A percentile compares a stretch with the other conserved stretches of the same genome.
These are phyloP conservation scores for Proteles cristata DNA, from an alignment of 2,113 vertebrate species.

Conservation along the genomic window DNA sequence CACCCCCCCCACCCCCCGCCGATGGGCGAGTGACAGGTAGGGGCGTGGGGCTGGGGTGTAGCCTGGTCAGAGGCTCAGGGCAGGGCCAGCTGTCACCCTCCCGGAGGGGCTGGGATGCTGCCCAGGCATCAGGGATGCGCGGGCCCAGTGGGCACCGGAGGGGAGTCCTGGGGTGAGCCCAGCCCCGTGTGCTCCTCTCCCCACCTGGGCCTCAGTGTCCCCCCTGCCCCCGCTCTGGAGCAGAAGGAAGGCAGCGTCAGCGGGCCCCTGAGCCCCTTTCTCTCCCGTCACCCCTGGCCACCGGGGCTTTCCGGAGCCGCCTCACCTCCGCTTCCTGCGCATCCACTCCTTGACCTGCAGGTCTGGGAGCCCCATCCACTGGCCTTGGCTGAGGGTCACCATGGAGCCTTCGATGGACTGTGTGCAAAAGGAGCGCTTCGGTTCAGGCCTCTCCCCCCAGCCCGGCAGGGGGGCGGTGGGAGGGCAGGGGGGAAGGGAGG, in stretches of 20 bases:
- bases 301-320: accelerated
- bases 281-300: not conserved
- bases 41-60: not conserved
- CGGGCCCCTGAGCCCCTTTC: not conserved
- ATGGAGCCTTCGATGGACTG: constrained; percentile 90
- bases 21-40: accelerated
- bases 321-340: constrained; percentile 86
- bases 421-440: not conserved
- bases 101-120: not conserved
- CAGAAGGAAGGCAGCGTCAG: not conserved
- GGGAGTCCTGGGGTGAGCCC: not conserved
- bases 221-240: no score
- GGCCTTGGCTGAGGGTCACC: constrained; percentile 89
- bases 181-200: not conserved
- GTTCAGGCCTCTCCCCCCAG: not conserved
- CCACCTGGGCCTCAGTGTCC: not conserved
- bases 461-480: no score
- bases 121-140: accelerated
- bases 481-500: no score
- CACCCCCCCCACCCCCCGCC: accelerated
- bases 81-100: no score
- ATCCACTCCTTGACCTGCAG: constrained; percentile 90
- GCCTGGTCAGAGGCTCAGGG: not conserved
- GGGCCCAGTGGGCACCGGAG: not conserved
- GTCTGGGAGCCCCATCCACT: constrained; percentile 92